Evolutionary conservation across 2,888 invertebrate species (phyloP), one percentile per base, ranked within the genome.

Genomic region (Augochlorella aurata): DNA sequence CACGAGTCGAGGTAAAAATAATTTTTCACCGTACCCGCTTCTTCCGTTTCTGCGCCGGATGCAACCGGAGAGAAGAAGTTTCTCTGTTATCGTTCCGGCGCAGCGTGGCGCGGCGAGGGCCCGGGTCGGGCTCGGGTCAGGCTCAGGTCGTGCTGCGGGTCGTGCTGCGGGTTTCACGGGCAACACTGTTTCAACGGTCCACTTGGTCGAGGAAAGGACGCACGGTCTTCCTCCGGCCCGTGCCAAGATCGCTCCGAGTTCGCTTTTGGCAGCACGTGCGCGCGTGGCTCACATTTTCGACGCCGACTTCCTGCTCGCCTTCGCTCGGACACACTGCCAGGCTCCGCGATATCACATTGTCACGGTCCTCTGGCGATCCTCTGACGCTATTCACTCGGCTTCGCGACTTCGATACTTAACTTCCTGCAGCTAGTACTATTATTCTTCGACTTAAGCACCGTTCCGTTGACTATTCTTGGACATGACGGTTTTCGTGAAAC

Each of bases 1-100:
- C 63, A 24, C 16, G 24, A 44, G 12, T 47, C 50, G 71, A 70
- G 68, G 75, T 82, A 85, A 87, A 87, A 87, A 87, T 87, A 87
- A 87, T 82, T 84, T 79, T 77, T 79, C 87, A 52, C 47, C 80
- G 75, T 61, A 76, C 68, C 50, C 29, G 65, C 79, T 67, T 45
- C 77, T 74, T 83, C 77, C 80, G 73, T 69, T 24, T 66, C 74
- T 29, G 61, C 65, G 61, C 85, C 87, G 87, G 84, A 84, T 82
- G 77, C 73, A 52, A 69, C 66, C 47, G 74, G 72, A 66, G 29
- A 18, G 38, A 38, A 44, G 63, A 38, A 63, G 75, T 9, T 47
- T 29, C 49, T 4, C 24, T 24, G 21, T 45, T 49, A 61, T 54
- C 58, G 73, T 61, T 45, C 24, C 18, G 58, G 24, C 58, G 54